These are phyloP conservation scores for Xenops minutus DNA, from an alignment of 2,797 vertebrate species.

Conservation along the genomic window DNA sequence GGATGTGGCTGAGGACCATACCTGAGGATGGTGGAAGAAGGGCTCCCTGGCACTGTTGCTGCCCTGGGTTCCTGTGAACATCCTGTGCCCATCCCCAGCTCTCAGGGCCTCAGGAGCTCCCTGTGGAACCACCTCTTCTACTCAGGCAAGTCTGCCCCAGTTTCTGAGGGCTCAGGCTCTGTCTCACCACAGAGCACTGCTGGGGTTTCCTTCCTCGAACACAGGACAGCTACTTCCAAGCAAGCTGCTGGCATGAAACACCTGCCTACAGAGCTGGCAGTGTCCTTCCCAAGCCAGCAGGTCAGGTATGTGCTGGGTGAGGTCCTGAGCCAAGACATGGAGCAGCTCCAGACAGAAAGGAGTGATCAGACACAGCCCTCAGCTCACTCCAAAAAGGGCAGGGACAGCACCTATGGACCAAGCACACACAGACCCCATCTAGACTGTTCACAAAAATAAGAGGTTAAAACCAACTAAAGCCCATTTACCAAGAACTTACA, in stretches of 20 bases:
- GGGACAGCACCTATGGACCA: not conserved
- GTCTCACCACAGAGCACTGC: not conserved
- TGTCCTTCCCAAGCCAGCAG: not conserved
- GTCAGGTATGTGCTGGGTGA: not conserved
- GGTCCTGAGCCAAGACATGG: not conserved
- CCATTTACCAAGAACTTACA: not conserved
- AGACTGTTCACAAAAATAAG: not conserved
- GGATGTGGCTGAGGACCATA: not conserved
- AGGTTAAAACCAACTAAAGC: not conserved
- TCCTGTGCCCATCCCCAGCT: not conserved
- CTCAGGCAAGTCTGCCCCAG: not conserved
- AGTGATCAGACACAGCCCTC: not conserved
- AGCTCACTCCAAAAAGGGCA: not conserved
- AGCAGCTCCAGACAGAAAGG: not conserved
- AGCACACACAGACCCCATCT: not conserved
- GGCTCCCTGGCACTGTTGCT: not conserved
- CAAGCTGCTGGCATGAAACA: rapidly evolving
- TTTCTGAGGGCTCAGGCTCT: not conserved
- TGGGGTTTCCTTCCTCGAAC: not conserved
- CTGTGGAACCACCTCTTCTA: not conserved
- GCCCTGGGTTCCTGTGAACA: not conserved
- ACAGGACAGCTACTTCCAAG: not conserved
- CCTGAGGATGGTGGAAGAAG: not conserved
- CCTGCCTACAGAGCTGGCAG: not conserved
- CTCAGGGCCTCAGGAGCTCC: not conserved